Percentiles rank a stretch among this genome's conserved stretches.
Conservation (phyloP, 2,888 invertebrate genomes). For the Adineta ricciae region DNA sequence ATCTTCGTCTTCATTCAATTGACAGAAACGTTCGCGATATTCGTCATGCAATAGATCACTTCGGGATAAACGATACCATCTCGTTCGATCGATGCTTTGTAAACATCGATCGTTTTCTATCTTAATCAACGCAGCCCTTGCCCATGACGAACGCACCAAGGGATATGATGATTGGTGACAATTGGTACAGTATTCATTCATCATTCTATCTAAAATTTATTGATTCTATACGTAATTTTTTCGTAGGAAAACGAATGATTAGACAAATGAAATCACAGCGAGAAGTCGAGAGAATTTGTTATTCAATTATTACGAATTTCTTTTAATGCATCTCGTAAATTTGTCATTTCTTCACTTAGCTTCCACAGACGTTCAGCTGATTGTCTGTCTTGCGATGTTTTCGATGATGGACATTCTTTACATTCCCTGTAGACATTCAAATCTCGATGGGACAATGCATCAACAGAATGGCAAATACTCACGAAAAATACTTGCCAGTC, state of each 20-base stretch:
- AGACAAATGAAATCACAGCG: no score
- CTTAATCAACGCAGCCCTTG: conserved; percentile 19
- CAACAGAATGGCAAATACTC: not conserved
- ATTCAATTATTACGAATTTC: not conserved
- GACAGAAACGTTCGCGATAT: not conserved
- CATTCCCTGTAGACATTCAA: conserved; percentile 7
- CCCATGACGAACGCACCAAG: conserved; percentile 15
- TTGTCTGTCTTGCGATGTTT: not conserved
- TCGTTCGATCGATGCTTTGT: conserved; percentile 21
- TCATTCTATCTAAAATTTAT: no score
- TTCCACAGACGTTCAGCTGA: conserved; percentile 25
- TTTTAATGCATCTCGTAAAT: not conserved
- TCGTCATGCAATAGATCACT: not conserved
- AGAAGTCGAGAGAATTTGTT: not conserved
- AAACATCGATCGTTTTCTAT: conserved; percentile 28
- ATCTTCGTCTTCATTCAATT: conserved; percentile 57
- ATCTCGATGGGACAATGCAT: not conserved
- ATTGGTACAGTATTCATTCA: not conserved
- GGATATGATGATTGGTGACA: conserved; percentile 4
- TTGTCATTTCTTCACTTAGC: conserved; percentile 26
- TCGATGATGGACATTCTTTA: not conserved
- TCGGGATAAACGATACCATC: conserved; percentile 24
- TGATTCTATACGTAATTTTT: no score
- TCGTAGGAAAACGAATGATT: no score
- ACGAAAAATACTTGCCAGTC: conserved; percentile 23